Percentiles rank a stretch among this genome's conserved stretches.
Conservation (phyloP, 2,888 invertebrate genomes). For the Dasysyrphus albostriatus region DNA sequence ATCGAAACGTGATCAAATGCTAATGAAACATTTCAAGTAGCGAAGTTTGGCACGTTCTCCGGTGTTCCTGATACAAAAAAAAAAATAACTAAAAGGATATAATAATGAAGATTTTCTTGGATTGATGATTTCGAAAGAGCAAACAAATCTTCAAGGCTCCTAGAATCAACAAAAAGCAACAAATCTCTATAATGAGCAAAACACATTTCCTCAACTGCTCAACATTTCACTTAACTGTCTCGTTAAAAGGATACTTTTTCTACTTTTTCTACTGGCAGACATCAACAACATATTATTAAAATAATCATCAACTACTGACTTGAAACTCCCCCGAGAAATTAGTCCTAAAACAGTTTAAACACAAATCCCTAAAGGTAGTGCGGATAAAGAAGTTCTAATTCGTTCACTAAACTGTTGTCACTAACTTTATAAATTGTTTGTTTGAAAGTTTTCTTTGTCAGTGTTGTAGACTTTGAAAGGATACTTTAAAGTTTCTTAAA, state of each 20-base stretch:
- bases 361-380: neutral
- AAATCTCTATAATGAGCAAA: conserved; percentile 1
- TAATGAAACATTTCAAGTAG: conserved; percentile 56
- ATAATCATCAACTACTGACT: neutral
- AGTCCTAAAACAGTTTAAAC: conserved; percentile 1
- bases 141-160: neutral
- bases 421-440: conserved; percentile 11
- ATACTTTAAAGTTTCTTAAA: neutral
- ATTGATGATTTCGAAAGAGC: neutral
- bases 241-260: neutral
- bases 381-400: conserved; percentile 11
- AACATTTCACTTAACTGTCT: neutral
- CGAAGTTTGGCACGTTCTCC: conserved; percentile 27
- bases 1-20: conserved; percentile 57
- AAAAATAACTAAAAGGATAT: neutral
- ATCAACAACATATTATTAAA: neutral
- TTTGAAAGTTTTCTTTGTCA: conserved; percentile 11
- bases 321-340: neutral
- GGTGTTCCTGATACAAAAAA: neutral
- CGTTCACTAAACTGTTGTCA: neutral
- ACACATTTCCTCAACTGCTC: neutral
- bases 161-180: neutral
- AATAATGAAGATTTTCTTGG: neutral
- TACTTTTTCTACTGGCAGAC: neutral
- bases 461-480: neutral